Evolutionary conservation across 2,888 invertebrate genomes (phyloP).

Genomic region (Odontomyia ornata): DNA sequence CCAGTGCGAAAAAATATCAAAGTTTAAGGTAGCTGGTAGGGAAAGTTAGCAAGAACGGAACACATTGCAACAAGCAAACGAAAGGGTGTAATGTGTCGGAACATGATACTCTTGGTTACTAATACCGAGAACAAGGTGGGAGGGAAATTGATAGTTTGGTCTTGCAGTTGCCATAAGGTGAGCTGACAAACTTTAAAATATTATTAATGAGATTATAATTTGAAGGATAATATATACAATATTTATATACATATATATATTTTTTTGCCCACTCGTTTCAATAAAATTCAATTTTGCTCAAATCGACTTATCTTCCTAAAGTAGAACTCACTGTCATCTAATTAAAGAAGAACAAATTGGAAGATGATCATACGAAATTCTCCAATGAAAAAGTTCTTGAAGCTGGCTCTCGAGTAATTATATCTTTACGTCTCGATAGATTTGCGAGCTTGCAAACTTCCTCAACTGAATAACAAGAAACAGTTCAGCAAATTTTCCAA

Average conservation of each 20-base stretch:
- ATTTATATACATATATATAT: not conserved
- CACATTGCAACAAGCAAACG: conserved; percentile 23
- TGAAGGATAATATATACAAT: not conserved
- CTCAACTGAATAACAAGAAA: no score
- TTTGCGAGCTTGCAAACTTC: no score
- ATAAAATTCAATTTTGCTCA: no score
- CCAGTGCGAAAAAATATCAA: conserved; percentile 12
- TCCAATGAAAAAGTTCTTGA: no score
- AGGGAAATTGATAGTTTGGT: not conserved
- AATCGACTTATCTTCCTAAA: no score
- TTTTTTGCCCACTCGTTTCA: not conserved
- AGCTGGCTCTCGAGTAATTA: no score
- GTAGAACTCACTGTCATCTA: no score
- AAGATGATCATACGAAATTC: no score
- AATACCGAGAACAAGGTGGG: not conserved
- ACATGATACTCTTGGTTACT: not conserved
- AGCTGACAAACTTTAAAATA: not conserved
- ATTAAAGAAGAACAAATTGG: no score
- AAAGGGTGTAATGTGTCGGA: not conserved
- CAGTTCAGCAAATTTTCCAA: no score
- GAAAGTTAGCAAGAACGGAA: conserved; percentile 2
- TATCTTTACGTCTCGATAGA: no score
- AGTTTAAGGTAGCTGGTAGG: conserved; percentile 1
- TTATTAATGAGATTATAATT: not conserved
- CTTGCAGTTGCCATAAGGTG: not conserved